Base-by-base conservation (phyloP, 2,113 vertebrate species). In the Dipodomys stephensi region DNA sequence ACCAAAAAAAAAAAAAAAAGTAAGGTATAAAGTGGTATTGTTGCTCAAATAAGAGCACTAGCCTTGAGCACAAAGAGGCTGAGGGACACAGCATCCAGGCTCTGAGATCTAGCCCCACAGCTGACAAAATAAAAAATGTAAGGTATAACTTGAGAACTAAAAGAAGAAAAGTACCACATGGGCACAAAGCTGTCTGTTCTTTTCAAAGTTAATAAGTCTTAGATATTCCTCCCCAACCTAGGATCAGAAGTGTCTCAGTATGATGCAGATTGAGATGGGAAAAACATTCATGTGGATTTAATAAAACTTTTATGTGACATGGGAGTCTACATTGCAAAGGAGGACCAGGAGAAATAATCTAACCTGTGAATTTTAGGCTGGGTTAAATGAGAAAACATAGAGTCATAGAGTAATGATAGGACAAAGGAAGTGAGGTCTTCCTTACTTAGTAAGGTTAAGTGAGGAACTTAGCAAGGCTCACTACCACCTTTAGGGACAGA, bases 151-250 rank as follows among this genome's bases (percentile, higher is more conserved):
- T 39, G 69, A 93, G 77, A 87, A 64, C 35, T 81, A 92, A 81
- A 53, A 80, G 44, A 81, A 82, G 32, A 44, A 64, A 68, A 22
- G n/a, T 57, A 69, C 16, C 46, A 39, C 2, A 6, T 67, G 81
- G 74, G n/a, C 57, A 88, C 19, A 82, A 74, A 79, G 46, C 53
- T 62, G 83, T 32, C 53, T 30, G 22, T 80, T 64, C 32, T 77
- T 93, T 92, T 64, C 67, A 73, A 94, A 96, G 65, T 71, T 79
- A 71, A 16, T 25, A 68, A 71, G 74, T 10, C 64, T 67, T 8
- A 35, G 3, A 30, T 67, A 30, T 18, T 53, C 65, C 49, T 71
- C 25, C 25, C 46, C n/a, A 73, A 20, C 25, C 18, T 30, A 53
- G n/a, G 19, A 39, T 73, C 68, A 67, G 65, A 69, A 8, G 5